Evolutionary conservation across 2,797 vertebrate species (phyloP), one percentile per base, ranked within the genome.

Genomic region (Enteromius thamalakanensis): DNA sequence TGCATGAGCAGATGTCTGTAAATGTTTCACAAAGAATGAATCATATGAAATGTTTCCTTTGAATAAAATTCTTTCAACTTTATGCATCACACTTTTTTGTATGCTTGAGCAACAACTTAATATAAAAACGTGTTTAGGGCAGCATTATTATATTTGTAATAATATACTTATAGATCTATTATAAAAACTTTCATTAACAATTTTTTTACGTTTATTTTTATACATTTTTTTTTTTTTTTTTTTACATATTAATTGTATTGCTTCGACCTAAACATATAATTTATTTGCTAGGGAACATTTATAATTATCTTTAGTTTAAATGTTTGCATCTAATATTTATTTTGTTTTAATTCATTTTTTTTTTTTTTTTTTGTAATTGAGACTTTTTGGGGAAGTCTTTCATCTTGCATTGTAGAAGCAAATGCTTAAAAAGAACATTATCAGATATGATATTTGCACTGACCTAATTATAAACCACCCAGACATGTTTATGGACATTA

Each of bases 401-500:
- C 19, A 60, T 64, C 40, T 77, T 47, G 34, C 11, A 1, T 49
- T 55, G 23, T 49, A 60, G 34, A n/a, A 4, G 19, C 40, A 67
- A 40, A n/a, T 26, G 29, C 26, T 58, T 69, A 32, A 82, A 76
- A 67, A 34, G 2, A 71, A 49, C 14, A 26, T 62, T 62, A 71
- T 49, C 42, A 4, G 14, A 51, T 51, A 51, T 53, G 55, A 60
- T 70, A 51, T 76, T n/a, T 58, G 37, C 64, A 64, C 26, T 76
- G 34, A 76, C 34, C 72, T 69, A 45, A 76, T 83, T 78, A 78
- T 70, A 83, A 79, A 62, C 42, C 53, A 62, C 42, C 82, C 65
- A 79, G 82, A 78, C 75, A 79, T 83, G 75, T 83, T 78, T 76
- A 68, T 69, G 64, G 81, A 69, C 72, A 68, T 76, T 71, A 40